These are phyloP conservation scores for Steinernema khuongi DNA, from an alignment of 1,140 invertebrate genomes.

Conservation along the genomic window DNA sequence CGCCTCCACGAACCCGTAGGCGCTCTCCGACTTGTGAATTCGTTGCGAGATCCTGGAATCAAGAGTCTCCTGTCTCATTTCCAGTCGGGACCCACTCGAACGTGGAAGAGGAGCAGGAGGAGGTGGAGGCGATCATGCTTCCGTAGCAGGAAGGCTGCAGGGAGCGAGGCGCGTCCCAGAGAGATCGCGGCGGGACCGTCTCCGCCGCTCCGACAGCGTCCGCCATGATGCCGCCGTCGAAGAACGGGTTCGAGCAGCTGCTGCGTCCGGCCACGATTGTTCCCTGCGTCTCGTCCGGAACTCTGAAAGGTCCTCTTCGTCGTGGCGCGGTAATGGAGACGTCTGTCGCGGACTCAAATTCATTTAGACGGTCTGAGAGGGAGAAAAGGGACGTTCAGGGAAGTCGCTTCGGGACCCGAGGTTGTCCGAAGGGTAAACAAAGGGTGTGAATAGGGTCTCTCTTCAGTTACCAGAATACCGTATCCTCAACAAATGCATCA, in stretches of 20 bases:
- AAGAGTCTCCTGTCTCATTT: background rate
- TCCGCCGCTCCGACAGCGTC: background rate
- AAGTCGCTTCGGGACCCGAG: too few species aligned
- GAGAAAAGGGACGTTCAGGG: too few species aligned
- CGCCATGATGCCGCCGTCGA: conserved; percentile 9
- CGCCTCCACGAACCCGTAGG: background rate
- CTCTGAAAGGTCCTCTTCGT: background rate
- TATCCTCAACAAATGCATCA: too few species aligned
- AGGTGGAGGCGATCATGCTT: conserved; percentile 1
- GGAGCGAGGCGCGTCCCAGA: background rate
- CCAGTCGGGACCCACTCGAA: background rate
- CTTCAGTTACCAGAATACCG: too few species aligned
- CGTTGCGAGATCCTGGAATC: background rate
- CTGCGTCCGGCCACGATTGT: conserved; percentile 8
- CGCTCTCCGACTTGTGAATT: background rate
- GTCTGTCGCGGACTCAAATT: background rate
- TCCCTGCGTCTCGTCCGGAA: too few species aligned
- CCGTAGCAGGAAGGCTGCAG: background rate
- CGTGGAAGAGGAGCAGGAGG: background rate
- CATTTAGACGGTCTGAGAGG: too few species aligned
- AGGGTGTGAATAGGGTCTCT: too few species aligned
- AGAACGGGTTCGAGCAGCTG: conserved; percentile 1
- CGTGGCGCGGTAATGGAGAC: background rate
- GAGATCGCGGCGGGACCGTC: background rate
- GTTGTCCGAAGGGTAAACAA: too few species aligned